These are phyloP conservation scores for Ganaspis brasiliensis DNA, from an alignment of 2,888 invertebrate genomes.

Conservation along the genomic window DNA sequence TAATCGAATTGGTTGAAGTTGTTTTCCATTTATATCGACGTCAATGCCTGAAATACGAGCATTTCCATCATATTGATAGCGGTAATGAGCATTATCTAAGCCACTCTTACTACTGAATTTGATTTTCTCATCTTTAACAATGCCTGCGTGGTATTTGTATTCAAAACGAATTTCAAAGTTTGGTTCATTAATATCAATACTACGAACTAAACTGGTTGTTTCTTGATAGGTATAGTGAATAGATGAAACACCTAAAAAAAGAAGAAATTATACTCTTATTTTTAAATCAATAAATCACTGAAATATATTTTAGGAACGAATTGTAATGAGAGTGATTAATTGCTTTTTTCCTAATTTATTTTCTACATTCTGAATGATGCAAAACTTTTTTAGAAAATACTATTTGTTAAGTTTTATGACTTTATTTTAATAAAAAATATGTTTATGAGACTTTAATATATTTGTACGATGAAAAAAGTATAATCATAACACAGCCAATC, in stretches of 20 bases:
- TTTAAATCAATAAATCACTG: neutral
- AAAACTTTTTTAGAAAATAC: too few relatives aligned
- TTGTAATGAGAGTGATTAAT: too few relatives aligned
- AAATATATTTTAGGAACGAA: too few relatives aligned
- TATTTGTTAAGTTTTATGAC: too few relatives aligned
- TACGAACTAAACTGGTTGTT: constrained; percentile 90
- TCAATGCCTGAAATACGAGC: constrained; percentile 94
- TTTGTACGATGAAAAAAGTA: too few relatives aligned
- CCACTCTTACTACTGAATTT: constrained; percentile 93
- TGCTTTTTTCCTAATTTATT: too few relatives aligned
- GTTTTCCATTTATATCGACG: constrained; percentile 93
- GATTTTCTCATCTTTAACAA: constrained; percentile 92
- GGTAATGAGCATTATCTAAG: constrained; percentile 92
- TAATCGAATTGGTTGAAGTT: constrained; percentile 89
- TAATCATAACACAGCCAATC: too few relatives aligned
- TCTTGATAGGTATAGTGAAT: constrained; percentile 94
- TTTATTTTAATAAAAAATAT: too few relatives aligned
- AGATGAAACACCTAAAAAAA: constrained; percentile 85
- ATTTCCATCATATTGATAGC: constrained; percentile 96
- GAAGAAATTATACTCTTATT: neutral
- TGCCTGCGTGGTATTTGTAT: constrained; percentile 94
- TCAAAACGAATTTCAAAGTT: constrained; percentile 94
- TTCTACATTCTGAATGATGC: too few relatives aligned
- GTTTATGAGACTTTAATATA: too few relatives aligned
- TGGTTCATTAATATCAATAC: constrained; percentile 93